These are phyloP conservation scores for Crepidodera aurea DNA, from an alignment of 2,888 invertebrate genomes.

Conservation along the genomic window DNA sequence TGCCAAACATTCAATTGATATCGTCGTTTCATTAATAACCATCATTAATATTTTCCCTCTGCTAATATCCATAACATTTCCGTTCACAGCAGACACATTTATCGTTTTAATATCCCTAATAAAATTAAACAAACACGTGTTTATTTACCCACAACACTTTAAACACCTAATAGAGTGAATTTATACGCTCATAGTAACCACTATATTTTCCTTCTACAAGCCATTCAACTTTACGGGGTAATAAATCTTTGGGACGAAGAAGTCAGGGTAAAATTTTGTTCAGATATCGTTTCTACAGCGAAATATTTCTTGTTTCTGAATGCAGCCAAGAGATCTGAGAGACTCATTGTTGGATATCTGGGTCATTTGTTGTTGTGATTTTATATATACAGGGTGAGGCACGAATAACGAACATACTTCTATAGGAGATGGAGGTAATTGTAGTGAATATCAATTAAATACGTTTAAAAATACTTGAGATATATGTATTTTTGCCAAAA, in stretches of 20 bases:
- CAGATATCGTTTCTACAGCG: not conserved
- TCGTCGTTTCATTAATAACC: not conserved
- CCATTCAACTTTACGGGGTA: slow-evolving; percentile 56
- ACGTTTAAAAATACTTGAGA: too few relatives aligned
- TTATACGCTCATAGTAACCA: slow-evolving; percentile 59
- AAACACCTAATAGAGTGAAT: slow-evolving; percentile 56
- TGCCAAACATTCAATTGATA: not conserved
- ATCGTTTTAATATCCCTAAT: slow-evolving; percentile 14
- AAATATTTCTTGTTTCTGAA: too few relatives aligned
- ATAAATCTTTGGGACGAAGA: slow-evolving; percentile 56
- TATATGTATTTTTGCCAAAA: too few relatives aligned
- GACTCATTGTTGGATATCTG: too few relatives aligned
- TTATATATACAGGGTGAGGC: too few relatives aligned
- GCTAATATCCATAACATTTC: slow-evolving; percentile 6
- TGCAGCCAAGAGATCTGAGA: too few relatives aligned
- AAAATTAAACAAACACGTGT: slow-evolving; percentile 42
- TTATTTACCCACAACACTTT: slow-evolving; percentile 43
- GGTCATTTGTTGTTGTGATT: too few relatives aligned
- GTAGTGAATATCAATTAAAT: too few relatives aligned
- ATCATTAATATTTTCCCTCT: not conserved
- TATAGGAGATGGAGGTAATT: too few relatives aligned
- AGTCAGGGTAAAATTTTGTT: slow-evolving; percentile 39
- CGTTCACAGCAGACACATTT: not conserved
- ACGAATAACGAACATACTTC: too few relatives aligned
- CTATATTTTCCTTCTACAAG: slow-evolving; percentile 57